These are phyloP conservation scores for Brachionus asplanchnoidis DNA, from an alignment of 1,140 invertebrate species.

Conservation along the genomic window DNA sequence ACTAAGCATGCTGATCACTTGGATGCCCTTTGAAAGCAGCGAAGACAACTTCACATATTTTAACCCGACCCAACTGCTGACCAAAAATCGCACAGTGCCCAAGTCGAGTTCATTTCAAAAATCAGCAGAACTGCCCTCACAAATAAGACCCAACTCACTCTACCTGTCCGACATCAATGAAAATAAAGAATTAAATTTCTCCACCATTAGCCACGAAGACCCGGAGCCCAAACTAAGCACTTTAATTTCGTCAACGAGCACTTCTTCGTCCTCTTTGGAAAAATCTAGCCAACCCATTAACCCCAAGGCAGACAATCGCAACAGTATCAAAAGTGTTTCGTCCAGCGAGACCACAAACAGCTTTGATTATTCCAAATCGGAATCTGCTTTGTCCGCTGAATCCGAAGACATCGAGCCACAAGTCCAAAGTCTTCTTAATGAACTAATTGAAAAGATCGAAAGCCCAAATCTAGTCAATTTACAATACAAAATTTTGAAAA, in stretches of 20 bases:
- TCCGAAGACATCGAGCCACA: background rate
- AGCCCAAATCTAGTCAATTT: background rate
- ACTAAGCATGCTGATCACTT: slow-evolving; percentile 63
- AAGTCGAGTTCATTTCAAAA: background rate
- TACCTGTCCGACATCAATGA: background rate
- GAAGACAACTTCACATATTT: slow-evolving; percentile 1
- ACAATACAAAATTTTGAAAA: background rate
- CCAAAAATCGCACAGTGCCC: background rate
- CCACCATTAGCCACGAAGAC: background rate
- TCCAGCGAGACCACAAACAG: background rate
- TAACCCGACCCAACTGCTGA: slow-evolving; percentile 3
- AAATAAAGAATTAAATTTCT: background rate
- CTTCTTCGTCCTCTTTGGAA: background rate
- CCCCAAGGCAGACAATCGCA: background rate
- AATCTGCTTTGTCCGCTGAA: background rate
- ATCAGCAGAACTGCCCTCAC: background rate
- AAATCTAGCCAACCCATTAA: background rate
- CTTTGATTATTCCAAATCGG: background rate
- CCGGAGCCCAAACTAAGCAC: background rate
- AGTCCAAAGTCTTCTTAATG: background rate
- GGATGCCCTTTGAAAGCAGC: slow-evolving; percentile 56
- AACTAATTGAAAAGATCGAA: background rate
- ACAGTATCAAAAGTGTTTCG: background rate
- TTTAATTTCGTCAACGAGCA: background rate
- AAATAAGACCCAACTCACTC: background rate